Evolutionary conservation across 2,888 invertebrate species (phyloP).

Genomic region (Dynastes hyllus): DNA sequence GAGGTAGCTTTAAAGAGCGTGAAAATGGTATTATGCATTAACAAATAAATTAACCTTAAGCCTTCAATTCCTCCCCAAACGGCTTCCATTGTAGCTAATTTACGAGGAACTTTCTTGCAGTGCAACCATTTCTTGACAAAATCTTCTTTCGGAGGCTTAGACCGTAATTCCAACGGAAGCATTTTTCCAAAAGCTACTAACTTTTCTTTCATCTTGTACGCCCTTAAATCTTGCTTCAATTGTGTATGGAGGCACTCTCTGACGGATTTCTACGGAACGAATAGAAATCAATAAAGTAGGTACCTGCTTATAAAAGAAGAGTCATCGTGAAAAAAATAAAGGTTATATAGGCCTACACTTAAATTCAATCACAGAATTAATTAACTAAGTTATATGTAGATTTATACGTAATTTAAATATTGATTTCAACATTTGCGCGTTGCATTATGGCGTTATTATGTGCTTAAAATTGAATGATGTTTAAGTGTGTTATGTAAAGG

Average conservation of each 20-base stretch:
- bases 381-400: no score
- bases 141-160: constrained; percentile 74
- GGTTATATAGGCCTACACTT: no score
- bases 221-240: constrained; percentile 54
- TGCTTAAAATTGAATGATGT: no score
- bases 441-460: no score
- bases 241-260: constrained; percentile 52
- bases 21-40: background rate
- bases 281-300: constrained; percentile 23
- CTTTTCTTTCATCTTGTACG: constrained; percentile 65
- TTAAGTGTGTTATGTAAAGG: background rate
- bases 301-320: no score
- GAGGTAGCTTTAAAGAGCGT: background rate
- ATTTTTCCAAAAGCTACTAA: constrained; percentile 73
- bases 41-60: constrained; percentile 70
- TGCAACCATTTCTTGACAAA: constrained; percentile 74
- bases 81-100: constrained; percentile 76
- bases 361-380: no score
- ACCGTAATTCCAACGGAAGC: constrained; percentile 73
- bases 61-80: constrained; percentile 79
- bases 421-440: no score
- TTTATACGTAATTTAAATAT: no score
- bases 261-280: constrained; percentile 52
- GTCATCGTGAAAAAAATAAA: no score
- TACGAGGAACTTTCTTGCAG: constrained; percentile 74